Evolutionary conservation across 2,797 vertebrate genomes (phyloP).

Genomic region (Coregonus suidteri): DNA sequence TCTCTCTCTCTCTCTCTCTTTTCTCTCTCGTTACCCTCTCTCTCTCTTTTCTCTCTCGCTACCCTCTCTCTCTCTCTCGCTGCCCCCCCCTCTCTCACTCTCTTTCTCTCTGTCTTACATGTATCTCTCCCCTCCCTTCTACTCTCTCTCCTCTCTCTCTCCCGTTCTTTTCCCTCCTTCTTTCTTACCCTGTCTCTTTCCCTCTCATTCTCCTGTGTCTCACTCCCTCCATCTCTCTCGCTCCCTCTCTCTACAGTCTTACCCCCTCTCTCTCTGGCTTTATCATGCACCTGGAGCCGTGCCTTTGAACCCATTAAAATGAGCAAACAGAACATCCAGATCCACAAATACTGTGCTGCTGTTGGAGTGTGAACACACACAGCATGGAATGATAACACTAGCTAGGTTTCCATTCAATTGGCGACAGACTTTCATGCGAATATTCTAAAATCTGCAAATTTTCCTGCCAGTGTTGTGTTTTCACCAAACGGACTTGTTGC

Average conservation of each 20-base stretch:
- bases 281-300: constrained; percentile 25
- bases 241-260: background rate
- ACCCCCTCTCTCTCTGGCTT: background rate
- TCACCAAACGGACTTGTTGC: too few species aligned
- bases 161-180: too few species aligned
- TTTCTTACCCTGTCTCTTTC: constrained; percentile 1
- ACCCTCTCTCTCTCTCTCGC: too few species aligned
- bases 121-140: constrained; percentile 41
- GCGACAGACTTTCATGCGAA: too few species aligned
- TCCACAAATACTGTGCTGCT: constrained; percentile 62
- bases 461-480: too few species aligned
- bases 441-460: too few species aligned
- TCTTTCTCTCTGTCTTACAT: background rate
- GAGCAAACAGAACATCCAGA: constrained; percentile 65
- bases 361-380: background rate
- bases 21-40: too few species aligned
- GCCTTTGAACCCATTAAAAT: constrained; percentile 63
- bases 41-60: too few species aligned
- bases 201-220: constrained; percentile 12
- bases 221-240: background rate
- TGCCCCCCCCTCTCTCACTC: too few species aligned
- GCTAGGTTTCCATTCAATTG: too few species aligned
- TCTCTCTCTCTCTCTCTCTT: too few species aligned
- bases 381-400: constrained; percentile 19
- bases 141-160: too few species aligned